Conservation (phyloP, 2,888 invertebrate genomes). For the Tetranychus piercei region DNA sequence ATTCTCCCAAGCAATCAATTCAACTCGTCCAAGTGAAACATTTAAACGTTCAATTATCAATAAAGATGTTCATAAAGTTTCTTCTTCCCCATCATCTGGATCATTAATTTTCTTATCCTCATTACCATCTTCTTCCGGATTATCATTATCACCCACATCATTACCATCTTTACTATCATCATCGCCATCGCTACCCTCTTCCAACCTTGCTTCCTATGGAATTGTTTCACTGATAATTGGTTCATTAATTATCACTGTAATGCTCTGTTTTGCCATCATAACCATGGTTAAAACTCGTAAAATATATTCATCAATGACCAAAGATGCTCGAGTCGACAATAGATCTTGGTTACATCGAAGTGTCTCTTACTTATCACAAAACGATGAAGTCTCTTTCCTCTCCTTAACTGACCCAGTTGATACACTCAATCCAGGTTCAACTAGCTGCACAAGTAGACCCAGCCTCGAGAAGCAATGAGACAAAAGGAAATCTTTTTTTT, state of each 20-base stretch:
- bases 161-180: not conserved
- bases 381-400: constrained; percentile 29
- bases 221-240: not conserved
- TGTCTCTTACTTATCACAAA: constrained; percentile 28
- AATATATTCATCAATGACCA: not conserved
- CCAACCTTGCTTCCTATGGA: not conserved
- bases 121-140: not conserved
- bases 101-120: not conserved
- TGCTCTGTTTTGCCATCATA: not conserved
- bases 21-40: not conserved
- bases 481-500: too few species aligned
- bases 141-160: not conserved
- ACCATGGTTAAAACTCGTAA: not conserved
- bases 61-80: not conserved
- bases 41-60: not conserved
- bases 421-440: too few species aligned
- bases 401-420: constrained; percentile 27
- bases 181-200: not conserved
- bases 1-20: not conserved
- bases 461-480: too few species aligned
- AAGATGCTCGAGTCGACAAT: not conserved
- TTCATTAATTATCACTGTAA: not conserved
- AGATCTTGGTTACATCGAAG: constrained; percentile 19
- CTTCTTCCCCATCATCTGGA: not conserved
- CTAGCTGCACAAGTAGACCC: too few species aligned